Conservation (phyloP, 1,140 invertebrate genomes). For the Grapholita molesta region DNA sequence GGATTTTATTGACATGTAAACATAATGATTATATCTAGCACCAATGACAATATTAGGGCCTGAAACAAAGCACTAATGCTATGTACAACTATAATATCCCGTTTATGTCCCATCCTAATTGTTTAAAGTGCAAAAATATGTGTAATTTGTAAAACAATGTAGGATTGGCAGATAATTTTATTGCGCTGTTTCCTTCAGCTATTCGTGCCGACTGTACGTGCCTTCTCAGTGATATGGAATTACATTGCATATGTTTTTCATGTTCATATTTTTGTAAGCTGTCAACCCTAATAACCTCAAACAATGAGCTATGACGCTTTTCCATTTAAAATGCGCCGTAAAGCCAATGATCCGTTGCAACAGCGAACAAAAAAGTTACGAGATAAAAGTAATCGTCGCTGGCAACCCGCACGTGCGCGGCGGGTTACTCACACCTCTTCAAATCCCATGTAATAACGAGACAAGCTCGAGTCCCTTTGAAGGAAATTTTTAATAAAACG, state of each 20-base stretch:
- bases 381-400: constrained; percentile 34
- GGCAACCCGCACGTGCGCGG: constrained; percentile 45
- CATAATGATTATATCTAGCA: no score
- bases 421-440: constrained; percentile 44
- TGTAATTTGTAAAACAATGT: no score
- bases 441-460: constrained; percentile 66
- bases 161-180: no score
- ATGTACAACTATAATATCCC: no score
- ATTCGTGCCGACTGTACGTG: no score
- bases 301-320: not conserved
- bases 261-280: not conserved
- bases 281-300: not conserved
- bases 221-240: no score
- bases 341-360: not conserved
- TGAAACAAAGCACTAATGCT: no score
- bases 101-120: no score
- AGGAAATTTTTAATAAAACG: constrained; percentile 64
- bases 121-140: no score
- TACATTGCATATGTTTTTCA: not conserved
- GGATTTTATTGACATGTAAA: no score
- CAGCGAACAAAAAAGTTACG: constrained; percentile 5
- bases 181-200: no score
- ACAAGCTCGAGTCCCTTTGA: constrained; percentile 54
- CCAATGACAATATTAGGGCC: no score
- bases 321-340: not conserved